Base-by-base conservation (phyloP, 2,113 vertebrate species). In the Ceyx margarethae region DNA sequence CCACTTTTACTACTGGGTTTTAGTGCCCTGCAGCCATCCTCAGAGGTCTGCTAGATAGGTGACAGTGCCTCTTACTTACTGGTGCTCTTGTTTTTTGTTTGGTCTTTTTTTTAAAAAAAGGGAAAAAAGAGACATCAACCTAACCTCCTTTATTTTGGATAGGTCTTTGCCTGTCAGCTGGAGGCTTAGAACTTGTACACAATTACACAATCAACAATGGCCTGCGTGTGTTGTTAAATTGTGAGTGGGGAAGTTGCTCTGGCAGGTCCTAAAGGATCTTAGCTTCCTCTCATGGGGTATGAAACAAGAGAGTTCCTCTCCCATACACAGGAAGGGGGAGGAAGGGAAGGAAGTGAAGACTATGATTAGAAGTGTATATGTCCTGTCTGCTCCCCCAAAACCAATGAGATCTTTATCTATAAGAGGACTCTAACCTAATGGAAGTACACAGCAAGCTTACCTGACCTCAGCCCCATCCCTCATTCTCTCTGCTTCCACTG, bases 401-500 rank as follows among this genome's bases (percentile, higher is more conserved):
- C 13, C 35, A 15, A 21, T 0, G 1, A 53, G 40, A 5, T 26
- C 45, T 79, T 87, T 50, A 62, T 18, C 46, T 1, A 0, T 26
- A 18, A 43, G 83, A 67, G 53, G 65, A 15, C 29, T 43, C 15
- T 65, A 46, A 50, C 9, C 8, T 57, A n/a, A 17, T 48, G 45
- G 25, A 72, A 40, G n/a, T n/a, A 23, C 14, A 5, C 1, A 6
- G 4, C 45, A 28, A 43, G 15, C 26, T 91, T 76, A 19, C 13
- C 40, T 42, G 35, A 42, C 40, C 53, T 88, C 77, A 43, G 1
- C 62, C 54, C 42, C 2, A 2, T 67, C n/a, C 40, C n/a, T 56
- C 0, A 0, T 51, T 71, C 48, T 60, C 1, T 0, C 46, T 54
- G 42, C 69, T 81, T 37, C 43, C 0, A 1, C n/a, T 33, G 21